Base-by-base conservation (phyloP, 2,888 invertebrate species). In the Tinea trinotella region DNA sequence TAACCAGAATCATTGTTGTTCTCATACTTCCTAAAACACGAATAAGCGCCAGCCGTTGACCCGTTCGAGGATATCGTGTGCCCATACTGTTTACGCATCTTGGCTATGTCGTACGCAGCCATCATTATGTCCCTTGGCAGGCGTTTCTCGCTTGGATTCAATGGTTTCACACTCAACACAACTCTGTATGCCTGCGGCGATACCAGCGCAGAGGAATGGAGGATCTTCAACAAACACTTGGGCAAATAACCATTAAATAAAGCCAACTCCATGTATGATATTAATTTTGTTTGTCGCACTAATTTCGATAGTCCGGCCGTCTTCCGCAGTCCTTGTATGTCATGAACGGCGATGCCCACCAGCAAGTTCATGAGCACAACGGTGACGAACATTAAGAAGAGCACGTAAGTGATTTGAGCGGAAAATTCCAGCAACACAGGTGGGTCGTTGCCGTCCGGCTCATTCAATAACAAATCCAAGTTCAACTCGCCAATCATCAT, bases 401-500 rank as follows among this genome's bases (percentile, higher is more conserved):
- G 75, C 5, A 94, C 92, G 66, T 94, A 94, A 0, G 93, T 93
- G 52, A 94, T 89, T 75, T 94, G 93, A 0, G 94, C 93, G 58
- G 93, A 94, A 56, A 94, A 91, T 71, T 93, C 93, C 34, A 94
- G 76, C 18, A 93, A 75, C 59, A 93, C 91, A 0, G 92, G 92
- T 0, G 92, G 92, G 78, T 92, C 92, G 64, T 92, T 91, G 3
- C 91, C 92, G 63, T 91, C 91, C n/a, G 90, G 90, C 66, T 93
- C 92, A 62, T 92, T 92, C 50, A 93, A 88, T 49, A 93, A 73
- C 55, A 93, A 84, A 67, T 93, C 93, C 57, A 95, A 86, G 68
- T 93, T 93, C 62, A 94, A 80, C 71, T 95, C 95, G 0, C 95
- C 95, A 5, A 94, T 94, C 94, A 95, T 95, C 94, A 95, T 95